Evolutionary conservation across 2,888 invertebrate species (phyloP).

Genomic region (Prosapia bicincta): DNA sequence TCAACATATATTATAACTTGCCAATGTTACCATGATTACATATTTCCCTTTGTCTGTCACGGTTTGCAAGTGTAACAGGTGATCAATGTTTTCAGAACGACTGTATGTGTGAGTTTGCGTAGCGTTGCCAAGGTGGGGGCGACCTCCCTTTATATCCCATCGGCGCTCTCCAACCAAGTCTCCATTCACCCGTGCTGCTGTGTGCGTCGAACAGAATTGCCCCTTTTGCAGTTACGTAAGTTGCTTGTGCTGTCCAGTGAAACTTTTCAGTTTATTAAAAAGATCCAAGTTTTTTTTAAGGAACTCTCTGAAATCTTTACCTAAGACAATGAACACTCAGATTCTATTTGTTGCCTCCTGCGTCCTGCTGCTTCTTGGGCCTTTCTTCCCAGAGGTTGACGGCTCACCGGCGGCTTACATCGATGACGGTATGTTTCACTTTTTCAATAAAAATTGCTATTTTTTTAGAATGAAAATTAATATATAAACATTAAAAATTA

Average conservation of each 20-base stretch:
- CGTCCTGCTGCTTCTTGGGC: constrained; percentile 38
- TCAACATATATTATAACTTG: no score
- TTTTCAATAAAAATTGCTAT: no score
- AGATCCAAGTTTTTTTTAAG: no score
- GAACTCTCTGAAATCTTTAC: neutral
- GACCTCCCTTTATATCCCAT: neutral
- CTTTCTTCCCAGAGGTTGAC: constrained; percentile 29
- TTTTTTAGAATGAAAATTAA: no score
- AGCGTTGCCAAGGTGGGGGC: neutral
- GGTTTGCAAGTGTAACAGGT: neutral
- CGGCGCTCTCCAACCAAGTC: neutral
- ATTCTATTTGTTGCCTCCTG: constrained; percentile 19
- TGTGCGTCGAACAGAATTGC: neutral
- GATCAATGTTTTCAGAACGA: neutral
- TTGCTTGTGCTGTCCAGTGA: neutral
- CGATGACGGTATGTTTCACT: constrained; percentile 41
- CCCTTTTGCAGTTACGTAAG: neutral
- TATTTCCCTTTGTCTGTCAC: no score
- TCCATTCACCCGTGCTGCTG: neutral
- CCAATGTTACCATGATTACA: no score
- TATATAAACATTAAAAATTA: no score
- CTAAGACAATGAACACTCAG: constrained; percentile 8
- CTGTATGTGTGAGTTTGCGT: neutral
- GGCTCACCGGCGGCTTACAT: constrained; percentile 43
- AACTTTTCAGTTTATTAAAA: neutral